Evolutionary conservation across 1,140 invertebrate genomes (phyloP).

Genomic region (Campoletis sonorensis): DNA sequence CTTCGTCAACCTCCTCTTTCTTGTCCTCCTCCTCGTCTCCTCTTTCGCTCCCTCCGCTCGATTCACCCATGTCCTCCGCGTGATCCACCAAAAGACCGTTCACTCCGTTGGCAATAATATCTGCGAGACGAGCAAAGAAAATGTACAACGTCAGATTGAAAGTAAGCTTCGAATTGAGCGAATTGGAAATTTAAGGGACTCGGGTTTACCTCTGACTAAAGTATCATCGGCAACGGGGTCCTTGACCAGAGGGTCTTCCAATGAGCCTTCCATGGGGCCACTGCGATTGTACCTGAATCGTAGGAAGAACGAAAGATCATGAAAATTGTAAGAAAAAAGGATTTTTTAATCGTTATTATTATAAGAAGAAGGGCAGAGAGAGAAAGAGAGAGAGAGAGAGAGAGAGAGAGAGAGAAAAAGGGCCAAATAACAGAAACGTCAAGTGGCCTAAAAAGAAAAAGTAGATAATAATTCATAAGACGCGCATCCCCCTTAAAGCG

Average conservation of each 20-base stretch:
- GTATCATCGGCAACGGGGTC: conserved; percentile 67
- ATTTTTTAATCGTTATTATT: conserved; percentile 9
- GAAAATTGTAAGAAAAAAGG: conserved; percentile 28
- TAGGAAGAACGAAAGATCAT: conserved; percentile 39
- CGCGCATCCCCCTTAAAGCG: conserved; percentile 56
- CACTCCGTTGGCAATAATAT: conserved; percentile 70
- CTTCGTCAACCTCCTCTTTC: conserved; percentile 58
- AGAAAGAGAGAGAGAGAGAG: conserved; percentile 36
- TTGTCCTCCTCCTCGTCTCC: conserved; percentile 52
- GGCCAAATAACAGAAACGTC: not conserved
- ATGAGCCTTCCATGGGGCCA: conserved; percentile 74
- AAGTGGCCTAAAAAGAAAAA: not conserved
- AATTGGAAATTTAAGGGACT: not conserved
- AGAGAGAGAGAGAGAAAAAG: conserved; percentile 38
- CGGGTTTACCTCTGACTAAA: conserved; percentile 66
- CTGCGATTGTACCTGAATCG: conserved; percentile 64
- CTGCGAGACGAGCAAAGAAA: not conserved
- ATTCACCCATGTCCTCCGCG: conserved; percentile 66
- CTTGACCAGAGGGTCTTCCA: conserved; percentile 71
- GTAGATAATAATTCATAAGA: conserved; percentile 30
- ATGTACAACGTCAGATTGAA: no score
- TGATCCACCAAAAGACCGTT: conserved; percentile 70
- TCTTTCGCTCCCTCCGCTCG: conserved; percentile 53
- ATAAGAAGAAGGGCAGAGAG: conserved; percentile 17
- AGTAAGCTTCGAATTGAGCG: no score